phyloP scores from a whole-genome alignment of 1,140 invertebrate genomes.

The Neuroterus valhalla region DNA sequence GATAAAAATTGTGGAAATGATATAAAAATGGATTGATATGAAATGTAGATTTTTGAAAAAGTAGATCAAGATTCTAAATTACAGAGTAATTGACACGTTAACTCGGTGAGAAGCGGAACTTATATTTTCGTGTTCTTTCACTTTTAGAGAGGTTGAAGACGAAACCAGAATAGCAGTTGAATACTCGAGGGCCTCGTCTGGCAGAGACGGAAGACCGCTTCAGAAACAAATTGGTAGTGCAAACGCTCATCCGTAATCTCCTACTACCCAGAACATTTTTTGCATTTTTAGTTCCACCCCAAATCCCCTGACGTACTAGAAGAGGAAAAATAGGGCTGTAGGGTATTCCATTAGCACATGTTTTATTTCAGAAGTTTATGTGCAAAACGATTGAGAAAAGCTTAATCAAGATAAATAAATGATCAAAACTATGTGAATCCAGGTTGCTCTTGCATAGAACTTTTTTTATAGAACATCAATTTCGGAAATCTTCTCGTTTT shows the following conservation, averaged over 20 bases:
- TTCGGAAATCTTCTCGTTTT: too few relatives aligned
- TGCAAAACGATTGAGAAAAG: too few relatives aligned
- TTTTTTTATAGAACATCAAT: too few relatives aligned
- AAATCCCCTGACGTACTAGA: too few relatives aligned
- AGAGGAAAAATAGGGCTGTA: too few relatives aligned
- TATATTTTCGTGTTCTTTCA: neutral
- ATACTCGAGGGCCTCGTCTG: neutral
- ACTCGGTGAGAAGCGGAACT: neutral
- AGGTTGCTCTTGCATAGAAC: too few relatives aligned
- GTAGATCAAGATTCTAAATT: neutral
- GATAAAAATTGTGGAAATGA: neutral
- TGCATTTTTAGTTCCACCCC: neutral
- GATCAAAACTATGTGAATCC: too few relatives aligned
- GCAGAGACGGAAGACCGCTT: neutral
- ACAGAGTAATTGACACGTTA: conserved; percentile 2
- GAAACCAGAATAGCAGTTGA: conserved; percentile 2
- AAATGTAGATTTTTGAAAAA: neutral
- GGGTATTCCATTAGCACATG: too few relatives aligned
- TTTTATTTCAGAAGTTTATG: too few relatives aligned
- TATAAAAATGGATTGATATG: neutral
- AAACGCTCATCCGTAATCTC: neutral
- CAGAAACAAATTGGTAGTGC: neutral
- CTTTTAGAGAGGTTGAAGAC: neutral
- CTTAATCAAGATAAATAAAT: too few relatives aligned
- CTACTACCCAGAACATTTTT: neutral